phyloP scores from a whole-genome alignment of 2,888 invertebrate genomes.

The Salpingus planirostris region DNA sequence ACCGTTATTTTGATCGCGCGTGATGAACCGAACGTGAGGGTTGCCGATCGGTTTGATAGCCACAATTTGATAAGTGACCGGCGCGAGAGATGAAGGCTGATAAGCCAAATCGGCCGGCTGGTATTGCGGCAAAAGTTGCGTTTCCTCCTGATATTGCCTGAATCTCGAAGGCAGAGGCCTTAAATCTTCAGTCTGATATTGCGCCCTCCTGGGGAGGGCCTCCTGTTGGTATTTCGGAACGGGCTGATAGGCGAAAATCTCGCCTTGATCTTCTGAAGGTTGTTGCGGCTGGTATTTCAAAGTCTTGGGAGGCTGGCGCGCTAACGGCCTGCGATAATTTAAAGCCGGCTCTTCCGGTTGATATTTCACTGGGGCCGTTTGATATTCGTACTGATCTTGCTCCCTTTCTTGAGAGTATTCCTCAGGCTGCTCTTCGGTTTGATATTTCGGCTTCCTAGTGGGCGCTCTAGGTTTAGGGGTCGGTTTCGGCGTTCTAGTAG shows the following conservation, averaged over 20 bases:
- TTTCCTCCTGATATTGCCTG: conserved; percentile 11
- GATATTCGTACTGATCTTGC: conserved; percentile 6
- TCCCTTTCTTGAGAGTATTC: conserved; percentile 10
- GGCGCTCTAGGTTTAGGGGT: conserved; percentile 6
- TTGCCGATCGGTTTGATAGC: conserved; percentile 5
- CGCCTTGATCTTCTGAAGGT: conserved; percentile 6
- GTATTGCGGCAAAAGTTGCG: conserved; percentile 7
- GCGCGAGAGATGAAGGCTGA: conserved; percentile 5
- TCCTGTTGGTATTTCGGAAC: conserved; percentile 6
- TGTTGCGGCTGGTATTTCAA: conserved; percentile 5
- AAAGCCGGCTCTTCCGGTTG: conserved; percentile 7
- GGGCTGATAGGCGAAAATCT: conserved; percentile 8
- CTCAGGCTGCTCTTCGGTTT: conserved; percentile 7
- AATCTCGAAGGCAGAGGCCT: too few relatives aligned
- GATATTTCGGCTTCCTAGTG: conserved; percentile 8
- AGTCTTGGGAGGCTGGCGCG: too few relatives aligned
- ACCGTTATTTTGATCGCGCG: too few relatives aligned
- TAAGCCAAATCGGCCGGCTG: conserved; percentile 8
- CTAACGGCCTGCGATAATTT: conserved; percentile 7
- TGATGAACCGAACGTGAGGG: too few relatives aligned
- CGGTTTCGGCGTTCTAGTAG: conserved; percentile 6
- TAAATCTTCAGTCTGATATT: too few relatives aligned
- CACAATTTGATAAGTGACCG: too few relatives aligned
- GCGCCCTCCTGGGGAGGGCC: too few relatives aligned
- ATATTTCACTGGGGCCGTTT: conserved; percentile 6